Evolutionary conservation across 2,797 vertebrate genomes (phyloP), one percentile per base, ranked within the genome.

Genomic region (Apogon talboti): DNA sequence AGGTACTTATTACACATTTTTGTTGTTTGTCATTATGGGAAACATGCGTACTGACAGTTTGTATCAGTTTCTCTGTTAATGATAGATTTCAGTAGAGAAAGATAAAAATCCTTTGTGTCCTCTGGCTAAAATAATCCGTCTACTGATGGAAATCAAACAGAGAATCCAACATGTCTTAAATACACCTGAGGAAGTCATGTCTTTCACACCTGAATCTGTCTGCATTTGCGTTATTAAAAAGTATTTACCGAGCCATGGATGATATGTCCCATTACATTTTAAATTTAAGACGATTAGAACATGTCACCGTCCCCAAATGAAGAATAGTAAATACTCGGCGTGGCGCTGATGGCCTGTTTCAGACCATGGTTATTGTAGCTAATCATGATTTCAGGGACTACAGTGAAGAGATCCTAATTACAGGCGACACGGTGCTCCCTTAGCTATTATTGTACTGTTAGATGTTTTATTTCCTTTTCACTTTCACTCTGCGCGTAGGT

Each of bases 391-490:
- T 79, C 63, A 14, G 48, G 13, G 8, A n/a, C 42, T 47, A 49
- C 43, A 37, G 55, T 76, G 58, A 66, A 68, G 49, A 71, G 44
- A 70, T 80, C 59, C 68, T 86, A 70, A 87, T 87, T 80, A 79
- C 42, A 83, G 59, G 54, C 7, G 75, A 81, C 82, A 62, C 53
- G 0, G 35, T 64, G 55, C 76, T 76, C 66, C 70, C 37, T 52
- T 45, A 37, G 70, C 70, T 65, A 46, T 82, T 74, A 76, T 63
- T 43, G 44, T 54, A 13, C 48, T n/a, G 52, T 57, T 72, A 18
- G 65, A 66, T 79, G 52, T 71, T 84, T 76, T 55, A 82, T 86
- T 83, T 76, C 47, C 63, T 56, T 70, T 75, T 79, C 58, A 30
- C 41, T 76, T 69, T 69, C 30, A 33, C 43, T 64, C 12, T 13